These are phyloP conservation scores for Phrynosoma blainvillii DNA, from an alignment of 2,113 vertebrate species.

Conservation along the genomic window DNA sequence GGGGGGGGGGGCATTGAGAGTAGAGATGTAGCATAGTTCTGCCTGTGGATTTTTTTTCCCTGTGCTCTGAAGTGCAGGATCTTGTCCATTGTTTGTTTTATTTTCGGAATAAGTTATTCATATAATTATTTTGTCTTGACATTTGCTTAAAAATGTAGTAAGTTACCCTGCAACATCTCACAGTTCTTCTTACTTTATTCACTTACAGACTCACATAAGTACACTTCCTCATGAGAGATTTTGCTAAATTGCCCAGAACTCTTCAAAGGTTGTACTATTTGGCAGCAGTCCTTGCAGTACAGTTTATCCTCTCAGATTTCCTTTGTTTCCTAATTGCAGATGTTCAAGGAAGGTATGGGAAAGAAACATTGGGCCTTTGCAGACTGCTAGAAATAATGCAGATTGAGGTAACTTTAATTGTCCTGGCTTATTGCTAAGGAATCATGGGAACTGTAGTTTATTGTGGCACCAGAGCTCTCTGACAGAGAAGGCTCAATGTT, in stretches of 20 bases:
- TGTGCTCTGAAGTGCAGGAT: not conserved
- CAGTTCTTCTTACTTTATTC: not conserved
- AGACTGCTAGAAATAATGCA: no score
- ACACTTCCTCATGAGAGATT: slow-evolving; percentile 6
- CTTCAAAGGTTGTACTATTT: not conserved
- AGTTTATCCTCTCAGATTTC: slow-evolving; percentile 12
- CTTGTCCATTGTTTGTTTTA: not conserved
- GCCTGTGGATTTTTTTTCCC: no score
- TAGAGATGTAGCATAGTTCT: no score
- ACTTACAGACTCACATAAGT: not conserved
- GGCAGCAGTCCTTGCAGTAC: not conserved
- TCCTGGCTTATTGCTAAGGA: no score
- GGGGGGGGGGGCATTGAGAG: no score
- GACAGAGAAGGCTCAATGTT: no score
- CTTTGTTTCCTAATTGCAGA: not conserved
- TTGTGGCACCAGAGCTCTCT: no score
- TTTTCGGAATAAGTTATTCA: not conserved
- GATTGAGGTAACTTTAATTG: no score
- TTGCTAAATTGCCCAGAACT: rapidly evolving
- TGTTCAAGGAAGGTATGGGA: not conserved
- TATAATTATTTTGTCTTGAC: not conserved
- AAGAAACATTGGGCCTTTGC: not conserved
- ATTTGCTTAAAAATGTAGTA: not conserved
- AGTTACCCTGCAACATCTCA: not conserved
- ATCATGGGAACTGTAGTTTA: no score